Conservation (phyloP, 1,140 invertebrate species). For the Sinonovacula constricta region DNA sequence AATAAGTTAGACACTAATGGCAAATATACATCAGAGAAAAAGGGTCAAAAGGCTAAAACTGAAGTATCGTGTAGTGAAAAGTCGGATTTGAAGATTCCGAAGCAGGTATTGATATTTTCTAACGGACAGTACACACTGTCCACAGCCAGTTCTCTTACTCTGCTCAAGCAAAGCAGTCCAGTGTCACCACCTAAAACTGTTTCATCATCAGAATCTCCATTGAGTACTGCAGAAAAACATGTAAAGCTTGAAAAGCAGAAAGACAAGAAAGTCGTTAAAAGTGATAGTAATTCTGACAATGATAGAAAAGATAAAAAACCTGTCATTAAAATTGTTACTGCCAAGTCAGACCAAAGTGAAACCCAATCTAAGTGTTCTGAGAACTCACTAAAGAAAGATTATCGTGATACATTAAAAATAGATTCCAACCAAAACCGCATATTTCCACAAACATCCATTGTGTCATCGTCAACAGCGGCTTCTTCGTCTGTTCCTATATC, state of each 20-base stretch:
- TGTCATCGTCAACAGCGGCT: not conserved
- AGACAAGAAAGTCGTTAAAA: not conserved
- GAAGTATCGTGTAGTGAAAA: conserved; percentile 1
- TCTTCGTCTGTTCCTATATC: not conserved
- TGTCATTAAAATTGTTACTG: too few relatives aligned
- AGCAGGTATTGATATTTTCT: conserved; percentile 39
- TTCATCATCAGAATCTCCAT: conserved; percentile 10
- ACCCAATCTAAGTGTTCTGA: not conserved
- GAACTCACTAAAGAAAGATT: not conserved
- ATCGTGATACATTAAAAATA: not conserved
- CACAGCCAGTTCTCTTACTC: conserved; percentile 18
- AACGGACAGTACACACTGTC: conserved; percentile 46
- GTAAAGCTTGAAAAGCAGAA: not conserved
- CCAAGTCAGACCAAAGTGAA: not conserved
- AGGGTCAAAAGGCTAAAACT: conserved; percentile 28
- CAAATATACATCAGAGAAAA: conserved; percentile 6
- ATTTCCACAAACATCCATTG: not conserved
- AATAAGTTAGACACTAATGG: conserved; percentile 23
- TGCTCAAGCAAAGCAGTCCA: conserved; percentile 44
- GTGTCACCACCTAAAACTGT: conserved; percentile 45
- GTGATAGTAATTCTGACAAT: not conserved
- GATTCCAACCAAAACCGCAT: not conserved
- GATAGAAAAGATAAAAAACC: not conserved
- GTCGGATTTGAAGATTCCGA: conserved; percentile 43
- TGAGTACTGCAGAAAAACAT: not conserved